Percentiles rank a stretch among this genome's conserved stretches.
Conservation (phyloP, 1,140 invertebrate species). For the Rhysida immarginata region DNA sequence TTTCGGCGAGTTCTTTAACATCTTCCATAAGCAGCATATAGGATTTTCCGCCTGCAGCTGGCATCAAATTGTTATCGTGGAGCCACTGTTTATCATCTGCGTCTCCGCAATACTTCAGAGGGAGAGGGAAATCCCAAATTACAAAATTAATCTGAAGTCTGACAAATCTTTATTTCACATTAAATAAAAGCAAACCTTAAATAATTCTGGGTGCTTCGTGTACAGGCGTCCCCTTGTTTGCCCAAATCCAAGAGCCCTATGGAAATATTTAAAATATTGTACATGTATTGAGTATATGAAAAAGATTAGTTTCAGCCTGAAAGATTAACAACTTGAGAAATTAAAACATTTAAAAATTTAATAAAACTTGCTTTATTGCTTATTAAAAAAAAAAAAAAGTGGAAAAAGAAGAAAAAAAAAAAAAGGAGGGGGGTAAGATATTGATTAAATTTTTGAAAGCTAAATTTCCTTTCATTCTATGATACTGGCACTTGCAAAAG, state of each 20-base stretch:
- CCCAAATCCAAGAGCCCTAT: constrained; percentile 50
- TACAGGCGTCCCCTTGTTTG: constrained; percentile 56
- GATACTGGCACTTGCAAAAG: too few species aligned
- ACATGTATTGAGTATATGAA: too few species aligned
- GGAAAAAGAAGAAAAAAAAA: too few species aligned
- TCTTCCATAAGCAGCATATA: constrained; percentile 67
- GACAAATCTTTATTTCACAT: not conserved
- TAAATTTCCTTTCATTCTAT: too few species aligned
- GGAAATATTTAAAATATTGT: too few species aligned
- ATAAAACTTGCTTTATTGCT: too few species aligned
- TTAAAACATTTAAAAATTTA: too few species aligned
- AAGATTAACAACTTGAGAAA: too few species aligned
- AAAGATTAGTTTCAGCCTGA: too few species aligned
- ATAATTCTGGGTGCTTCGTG: constrained; percentile 57
- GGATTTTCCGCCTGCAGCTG: constrained; percentile 57
- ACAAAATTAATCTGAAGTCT: not conserved
- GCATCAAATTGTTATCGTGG: constrained; percentile 53
- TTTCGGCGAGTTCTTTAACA: constrained; percentile 51
- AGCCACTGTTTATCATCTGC: constrained; percentile 70
- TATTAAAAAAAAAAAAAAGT: too few species aligned
- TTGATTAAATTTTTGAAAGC: too few species aligned
- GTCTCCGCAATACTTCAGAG: constrained; percentile 50
- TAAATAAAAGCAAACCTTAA: constrained; percentile 28
- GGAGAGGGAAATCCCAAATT: not conserved
- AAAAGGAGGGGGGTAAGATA: too few species aligned